Evolutionary conservation across 2,888 invertebrate genomes (phyloP).

Genomic region (Paralinhomoeus sp.): DNA sequence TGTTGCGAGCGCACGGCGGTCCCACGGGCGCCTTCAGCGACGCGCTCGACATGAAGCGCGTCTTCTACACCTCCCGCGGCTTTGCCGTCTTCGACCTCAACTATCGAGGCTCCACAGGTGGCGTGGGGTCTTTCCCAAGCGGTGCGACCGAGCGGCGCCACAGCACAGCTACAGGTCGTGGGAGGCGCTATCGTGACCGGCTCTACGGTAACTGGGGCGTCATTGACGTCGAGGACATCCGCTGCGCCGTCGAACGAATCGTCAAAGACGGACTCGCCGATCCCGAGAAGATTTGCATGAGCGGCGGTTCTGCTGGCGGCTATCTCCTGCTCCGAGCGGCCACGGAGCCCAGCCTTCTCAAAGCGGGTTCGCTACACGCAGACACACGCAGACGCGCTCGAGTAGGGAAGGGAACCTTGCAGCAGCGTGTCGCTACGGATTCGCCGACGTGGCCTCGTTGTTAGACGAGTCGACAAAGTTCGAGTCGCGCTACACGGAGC

Average conservation of each 20-base stretch:
- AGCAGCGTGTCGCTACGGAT: slow-evolving; percentile 29
- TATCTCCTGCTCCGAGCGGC: slow-evolving; percentile 12
- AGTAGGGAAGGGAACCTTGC: too few species aligned
- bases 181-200: slow-evolving; percentile 13
- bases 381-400: too few species aligned
- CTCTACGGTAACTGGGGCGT: slow-evolving; percentile 24
- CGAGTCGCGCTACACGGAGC: slow-evolving; percentile 25
- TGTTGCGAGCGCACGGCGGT: slow-evolving; percentile 30
- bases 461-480: slow-evolving; percentile 29
- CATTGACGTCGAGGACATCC: slow-evolving; percentile 28
- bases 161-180: neutral
- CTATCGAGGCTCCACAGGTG: slow-evolving; percentile 30
- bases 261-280: slow-evolving; percentile 21
- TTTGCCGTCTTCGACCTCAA: slow-evolving; percentile 30
- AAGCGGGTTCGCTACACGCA: slow-evolving; percentile 25
- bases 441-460: slow-evolving; percentile 26
- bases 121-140: neutral
- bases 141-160: neutral
- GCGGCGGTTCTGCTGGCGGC: slow-evolving; percentile 28
- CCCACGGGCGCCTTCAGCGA: slow-evolving; percentile 24
- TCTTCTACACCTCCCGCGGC: slow-evolving; percentile 29
- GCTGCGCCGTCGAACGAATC: slow-evolving; percentile 24
- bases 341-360: slow-evolving; percentile 21
- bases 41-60: slow-evolving; percentile 24
- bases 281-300: slow-evolving; percentile 25